Evolutionary conservation across 23 tunicate species (phyloP).

Genomic region (Aplidium turbinatum): DNA sequence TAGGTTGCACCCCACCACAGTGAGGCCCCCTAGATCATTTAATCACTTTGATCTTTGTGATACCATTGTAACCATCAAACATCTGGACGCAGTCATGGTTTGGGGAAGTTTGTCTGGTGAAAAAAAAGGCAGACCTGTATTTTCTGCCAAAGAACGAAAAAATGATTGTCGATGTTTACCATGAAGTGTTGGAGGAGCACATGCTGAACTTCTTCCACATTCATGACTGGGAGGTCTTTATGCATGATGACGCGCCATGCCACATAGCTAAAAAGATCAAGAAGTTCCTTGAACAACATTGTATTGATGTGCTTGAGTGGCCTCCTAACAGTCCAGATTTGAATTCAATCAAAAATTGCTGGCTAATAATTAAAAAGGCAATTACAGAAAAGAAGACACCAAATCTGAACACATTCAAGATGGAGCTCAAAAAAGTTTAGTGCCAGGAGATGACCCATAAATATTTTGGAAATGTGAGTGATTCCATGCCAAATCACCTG

Average conservation of each 20-base stretch:
- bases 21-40: too few species aligned
- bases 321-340: slow-evolving; percentile 8
- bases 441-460: slow-evolving; percentile 26
- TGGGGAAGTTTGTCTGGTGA: too few species aligned
- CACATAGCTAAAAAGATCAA: slow-evolving; percentile 4
- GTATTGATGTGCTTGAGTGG: slow-evolving; percentile 15
- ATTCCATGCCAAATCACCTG: slow-evolving; percentile 30
- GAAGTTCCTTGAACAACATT: too few species aligned
- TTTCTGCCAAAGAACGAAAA: slow-evolving; percentile 37
- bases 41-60: too few species aligned
- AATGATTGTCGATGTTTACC: slow-evolving; percentile 20
- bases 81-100: too few species aligned
- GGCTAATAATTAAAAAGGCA: slow-evolving; percentile 1
- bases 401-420: not conserved
- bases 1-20: too few species aligned
- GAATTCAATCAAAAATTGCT: slow-evolving; percentile 16
- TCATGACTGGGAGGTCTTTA: slow-evolving; percentile 1
- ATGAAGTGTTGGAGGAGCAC: slow-evolving; percentile 24
- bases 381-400: slow-evolving; percentile 8
- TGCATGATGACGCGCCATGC: slow-evolving; percentile 6
- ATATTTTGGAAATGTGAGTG: slow-evolving; percentile 23
- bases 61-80: too few species aligned
- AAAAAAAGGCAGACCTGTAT: slow-evolving; percentile 18
- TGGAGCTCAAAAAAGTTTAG: slow-evolving; percentile 28
- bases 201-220: slow-evolving; percentile 33